Conservation (phyloP, 1,140 invertebrate genomes). For the Calephelis virginiensis region DNA sequence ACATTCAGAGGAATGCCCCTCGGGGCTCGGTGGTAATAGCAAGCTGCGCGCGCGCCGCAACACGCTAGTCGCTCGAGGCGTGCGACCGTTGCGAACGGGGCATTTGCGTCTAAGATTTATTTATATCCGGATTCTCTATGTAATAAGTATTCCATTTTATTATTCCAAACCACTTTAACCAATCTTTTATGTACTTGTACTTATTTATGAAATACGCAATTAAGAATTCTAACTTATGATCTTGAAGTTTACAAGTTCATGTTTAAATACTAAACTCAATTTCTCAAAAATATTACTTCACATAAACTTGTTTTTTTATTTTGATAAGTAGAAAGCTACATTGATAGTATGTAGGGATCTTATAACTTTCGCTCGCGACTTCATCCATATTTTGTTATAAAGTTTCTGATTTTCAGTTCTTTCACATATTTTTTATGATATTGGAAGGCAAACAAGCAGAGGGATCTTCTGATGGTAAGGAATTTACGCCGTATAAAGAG, state of each 20-base stretch:
- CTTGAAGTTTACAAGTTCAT: slow-evolving; percentile 5
- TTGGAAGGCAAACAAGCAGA: no score
- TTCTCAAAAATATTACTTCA: slow-evolving; percentile 14
- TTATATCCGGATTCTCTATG: slow-evolving; percentile 64
- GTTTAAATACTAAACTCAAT: slow-evolving; percentile 12
- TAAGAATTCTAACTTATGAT: slow-evolving; percentile 12
- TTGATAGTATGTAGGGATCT: slow-evolving; percentile 14
- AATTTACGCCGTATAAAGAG: no score
- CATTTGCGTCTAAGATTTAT: slow-evolving; percentile 60
- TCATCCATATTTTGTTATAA: neutral
- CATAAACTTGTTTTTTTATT: slow-evolving; percentile 15
- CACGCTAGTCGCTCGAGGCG: slow-evolving; percentile 25
- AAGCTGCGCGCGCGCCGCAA: slow-evolving; percentile 36
- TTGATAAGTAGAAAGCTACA: slow-evolving; percentile 11
- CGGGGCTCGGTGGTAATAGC: slow-evolving; percentile 55
- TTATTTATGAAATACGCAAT: slow-evolving; percentile 5
- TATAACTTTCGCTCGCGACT: slow-evolving; percentile 5
- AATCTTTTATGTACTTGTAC: slow-evolving; percentile 4
- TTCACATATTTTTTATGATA: no score
- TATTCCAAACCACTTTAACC: neutral
- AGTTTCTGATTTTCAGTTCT: no score
- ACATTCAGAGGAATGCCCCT: slow-evolving; percentile 59
- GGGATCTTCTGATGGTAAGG: no score
- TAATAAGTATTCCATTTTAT: slow-evolving; percentile 40
- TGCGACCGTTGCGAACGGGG: slow-evolving; percentile 45